phyloP scores from a whole-genome alignment of 2,113 vertebrate genomes.

The Salvator merianae region DNA sequence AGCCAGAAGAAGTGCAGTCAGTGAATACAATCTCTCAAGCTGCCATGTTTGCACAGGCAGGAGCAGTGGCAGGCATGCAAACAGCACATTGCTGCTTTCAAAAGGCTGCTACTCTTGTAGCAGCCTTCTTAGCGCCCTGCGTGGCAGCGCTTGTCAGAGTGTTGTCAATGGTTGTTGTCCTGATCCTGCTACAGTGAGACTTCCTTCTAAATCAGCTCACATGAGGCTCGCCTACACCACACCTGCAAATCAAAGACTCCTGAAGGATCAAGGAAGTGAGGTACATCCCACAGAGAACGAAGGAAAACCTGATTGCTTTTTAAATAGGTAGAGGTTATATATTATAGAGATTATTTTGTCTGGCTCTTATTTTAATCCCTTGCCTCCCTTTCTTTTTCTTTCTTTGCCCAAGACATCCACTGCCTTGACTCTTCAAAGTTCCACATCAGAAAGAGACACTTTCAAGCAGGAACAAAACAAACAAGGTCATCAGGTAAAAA shows the following conservation, averaged over 20 bases:
- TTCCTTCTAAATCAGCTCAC: background rate
- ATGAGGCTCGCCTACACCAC: background rate
- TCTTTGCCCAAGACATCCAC: slow-evolving; percentile 4
- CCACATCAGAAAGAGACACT: slow-evolving; percentile 40
- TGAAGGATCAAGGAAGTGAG: background rate
- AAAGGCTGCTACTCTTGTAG: too few species aligned
- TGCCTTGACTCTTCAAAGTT: slow-evolving; percentile 46
- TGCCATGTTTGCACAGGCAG: too few species aligned
- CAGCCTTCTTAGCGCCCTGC: too few species aligned
- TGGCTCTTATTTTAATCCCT: background rate
- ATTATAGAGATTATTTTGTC: background rate
- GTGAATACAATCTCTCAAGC: too few species aligned
- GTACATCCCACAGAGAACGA: background rate
- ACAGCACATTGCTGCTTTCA: too few species aligned
- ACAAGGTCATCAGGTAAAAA: slow-evolving; percentile 72
- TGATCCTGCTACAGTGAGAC: background rate
- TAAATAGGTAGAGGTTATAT: background rate
- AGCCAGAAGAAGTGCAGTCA: too few species aligned
- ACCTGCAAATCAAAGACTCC: background rate
- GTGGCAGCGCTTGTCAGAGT: too few species aligned
- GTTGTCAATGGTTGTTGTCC: too few species aligned
- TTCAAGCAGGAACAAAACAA: slow-evolving; percentile 67
- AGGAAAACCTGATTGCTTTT: background rate
- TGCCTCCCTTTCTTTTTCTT: slow-evolving; percentile 1
- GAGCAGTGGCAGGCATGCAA: too few species aligned